Base-by-base conservation (phyloP, 2,888 invertebrate genomes). In the Stenoptilia bipunctidactyla region DNA sequence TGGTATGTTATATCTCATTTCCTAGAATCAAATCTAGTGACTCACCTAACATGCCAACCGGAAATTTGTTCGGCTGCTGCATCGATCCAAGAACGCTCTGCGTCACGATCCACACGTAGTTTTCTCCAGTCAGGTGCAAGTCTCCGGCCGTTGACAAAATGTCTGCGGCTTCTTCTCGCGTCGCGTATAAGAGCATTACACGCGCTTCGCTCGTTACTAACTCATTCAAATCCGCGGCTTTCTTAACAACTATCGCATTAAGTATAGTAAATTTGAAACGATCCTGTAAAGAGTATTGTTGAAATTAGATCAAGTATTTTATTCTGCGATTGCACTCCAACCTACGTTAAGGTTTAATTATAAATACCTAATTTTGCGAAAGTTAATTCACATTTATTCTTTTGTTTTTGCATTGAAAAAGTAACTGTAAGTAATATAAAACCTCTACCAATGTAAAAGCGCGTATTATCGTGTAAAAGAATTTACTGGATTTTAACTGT, bases 101-200 rank as follows among this genome's bases (percentile, higher is more conserved):
- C 38, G 96, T 96, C 13, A 96, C 97, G 43, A 97, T 95, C 97
- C 97, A 97, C 8, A 97, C 94, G 72, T 96, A 97, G 70, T 96
- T 96, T 72, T 96, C 95, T 6, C 93, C 93, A 2, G 92, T 93
- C 46, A 95, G 88, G 51, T 92, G 91, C 53, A 89, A 85, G 53
- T 90, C 89, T 42, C 88, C 86, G 2, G 94, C 94, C 20, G 89
- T 89, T 25, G 87, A 85, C 53, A 97, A 83, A 51, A 96, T 96
- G 57, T 89, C 89, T 45, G 90, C 90, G 14, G 95, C 96, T 72
- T 96, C 96, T 61, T 93, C 92, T 42, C 91, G 87, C 15, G 95
- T 96, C 53, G 94, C 93, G 71, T 97, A 97, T 42, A 97, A 86
- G 27, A 97, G 86, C 91, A 97, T 93, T 13, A 97, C 96, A 12